phyloP scores from a whole-genome alignment of 2,113 vertebrate genomes.

The Okapia johnstoni region DNA sequence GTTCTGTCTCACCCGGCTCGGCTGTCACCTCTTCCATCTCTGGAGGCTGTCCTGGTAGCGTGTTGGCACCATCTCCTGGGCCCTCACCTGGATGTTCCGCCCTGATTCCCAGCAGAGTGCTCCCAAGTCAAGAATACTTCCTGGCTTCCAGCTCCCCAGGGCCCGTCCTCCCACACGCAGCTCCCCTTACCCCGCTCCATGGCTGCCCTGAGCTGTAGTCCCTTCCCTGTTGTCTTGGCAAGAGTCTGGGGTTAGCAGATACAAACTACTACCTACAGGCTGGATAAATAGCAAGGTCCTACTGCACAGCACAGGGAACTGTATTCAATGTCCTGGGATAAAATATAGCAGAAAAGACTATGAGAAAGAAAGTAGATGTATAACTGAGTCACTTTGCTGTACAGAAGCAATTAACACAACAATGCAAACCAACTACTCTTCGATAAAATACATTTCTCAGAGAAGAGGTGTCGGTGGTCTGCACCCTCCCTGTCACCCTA shows the following conservation, averaged over 20 bases:
- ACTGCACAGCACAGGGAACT: not conserved
- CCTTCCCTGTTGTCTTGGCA: not conserved
- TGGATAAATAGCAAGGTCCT: not conserved
- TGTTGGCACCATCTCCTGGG: not conserved
- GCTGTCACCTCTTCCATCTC: too few species aligned
- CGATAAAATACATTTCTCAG: not conserved
- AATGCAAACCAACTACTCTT: too few species aligned
- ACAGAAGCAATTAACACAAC: not conserved
- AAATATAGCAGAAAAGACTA: not conserved
- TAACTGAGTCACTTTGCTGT: not conserved
- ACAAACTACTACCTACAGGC: not conserved
- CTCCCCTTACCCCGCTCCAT: too few species aligned
- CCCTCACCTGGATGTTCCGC: not conserved
- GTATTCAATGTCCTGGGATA: not conserved
- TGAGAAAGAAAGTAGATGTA: not conserved
- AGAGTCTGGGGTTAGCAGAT: not conserved
- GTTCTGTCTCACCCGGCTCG: not conserved
- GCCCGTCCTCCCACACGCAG: accelerated
- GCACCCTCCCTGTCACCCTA: not conserved
- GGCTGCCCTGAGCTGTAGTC: not conserved
- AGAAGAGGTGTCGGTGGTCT: not conserved
- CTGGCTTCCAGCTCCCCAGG: not conserved
- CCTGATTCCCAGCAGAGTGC: not conserved
- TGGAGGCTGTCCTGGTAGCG: not conserved
- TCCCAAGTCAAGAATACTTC: not conserved